These are phyloP conservation scores for Petromus typicus DNA, from an alignment of 2,113 vertebrate genomes.

Conservation along the genomic window DNA sequence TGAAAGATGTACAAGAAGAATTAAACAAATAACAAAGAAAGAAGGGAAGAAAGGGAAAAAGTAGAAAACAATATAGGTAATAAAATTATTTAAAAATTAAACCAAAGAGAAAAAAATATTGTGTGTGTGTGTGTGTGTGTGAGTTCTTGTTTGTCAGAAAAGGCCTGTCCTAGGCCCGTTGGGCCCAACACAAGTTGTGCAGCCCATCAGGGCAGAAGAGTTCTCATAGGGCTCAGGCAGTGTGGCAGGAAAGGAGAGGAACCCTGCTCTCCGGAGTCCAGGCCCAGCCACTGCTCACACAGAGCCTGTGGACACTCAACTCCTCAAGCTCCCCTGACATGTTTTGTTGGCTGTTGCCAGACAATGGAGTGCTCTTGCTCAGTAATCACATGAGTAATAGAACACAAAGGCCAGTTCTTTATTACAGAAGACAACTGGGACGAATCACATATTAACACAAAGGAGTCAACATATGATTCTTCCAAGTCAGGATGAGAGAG, in stretches of 20 bases:
- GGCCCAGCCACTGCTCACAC: accelerated
- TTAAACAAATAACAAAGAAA: background rate
- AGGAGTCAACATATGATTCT: background rate
- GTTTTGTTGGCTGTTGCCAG: background rate
- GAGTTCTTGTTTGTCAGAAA: background rate
- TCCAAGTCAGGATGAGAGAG: background rate
- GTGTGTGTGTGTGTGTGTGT: background rate
- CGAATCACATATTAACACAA: background rate
- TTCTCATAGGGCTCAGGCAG: background rate
- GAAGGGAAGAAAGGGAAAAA: background rate
- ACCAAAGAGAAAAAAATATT: background rate
- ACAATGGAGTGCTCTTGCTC: background rate
- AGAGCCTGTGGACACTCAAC: background rate
- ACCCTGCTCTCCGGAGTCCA: background rate
- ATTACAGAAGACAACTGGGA: background rate
- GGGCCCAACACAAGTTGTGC: background rate
- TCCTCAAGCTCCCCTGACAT: background rate
- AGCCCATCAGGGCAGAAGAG: background rate
- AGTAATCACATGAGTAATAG: background rate
- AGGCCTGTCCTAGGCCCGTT: background rate
- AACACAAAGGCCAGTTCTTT: background rate
- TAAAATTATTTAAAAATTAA: background rate
- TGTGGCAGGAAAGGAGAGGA: background rate
- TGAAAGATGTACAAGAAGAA: background rate
- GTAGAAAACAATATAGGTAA: background rate